A percentile compares a stretch with the other conserved stretches of the same genome.
Conservation (phyloP, 2,888 invertebrate genomes). For the Cantharis rufa region DNA sequence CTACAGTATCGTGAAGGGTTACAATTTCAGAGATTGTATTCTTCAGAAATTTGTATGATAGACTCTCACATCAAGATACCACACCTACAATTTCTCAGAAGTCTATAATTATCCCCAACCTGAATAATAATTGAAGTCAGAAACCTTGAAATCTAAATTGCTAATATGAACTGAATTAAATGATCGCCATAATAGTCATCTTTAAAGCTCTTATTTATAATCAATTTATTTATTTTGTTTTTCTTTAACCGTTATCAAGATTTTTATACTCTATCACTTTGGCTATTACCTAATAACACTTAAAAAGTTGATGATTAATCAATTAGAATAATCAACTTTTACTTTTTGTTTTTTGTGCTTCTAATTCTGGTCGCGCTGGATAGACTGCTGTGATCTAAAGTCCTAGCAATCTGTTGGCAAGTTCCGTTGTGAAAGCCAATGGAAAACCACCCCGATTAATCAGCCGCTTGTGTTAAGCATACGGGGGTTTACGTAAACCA, state of each 20-base stretch:
- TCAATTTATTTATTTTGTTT: neutral
- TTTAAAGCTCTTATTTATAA: neutral
- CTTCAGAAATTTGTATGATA: constrained; percentile 9
- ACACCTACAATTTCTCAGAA: constrained; percentile 24
- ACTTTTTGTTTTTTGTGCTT: neutral
- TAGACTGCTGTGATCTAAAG: too few relatives aligned
- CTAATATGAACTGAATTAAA: constrained; percentile 13
- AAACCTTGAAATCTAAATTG: constrained; percentile 29
- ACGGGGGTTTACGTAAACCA: too few relatives aligned
- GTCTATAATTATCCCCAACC: constrained; percentile 25
- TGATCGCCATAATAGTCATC: neutral
- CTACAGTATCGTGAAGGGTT: neutral
- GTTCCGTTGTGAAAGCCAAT: too few relatives aligned
- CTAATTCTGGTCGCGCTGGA: too few relatives aligned
- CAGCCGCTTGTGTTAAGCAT: too few relatives aligned
- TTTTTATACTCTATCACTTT: neutral
- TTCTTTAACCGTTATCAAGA: neutral
- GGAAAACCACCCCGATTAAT: too few relatives aligned
- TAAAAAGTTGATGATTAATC: neutral
- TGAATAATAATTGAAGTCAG: constrained; percentile 23
- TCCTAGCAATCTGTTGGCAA: too few relatives aligned
- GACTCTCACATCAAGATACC: constrained; percentile 15
- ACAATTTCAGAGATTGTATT: neutral
- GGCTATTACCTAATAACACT: neutral
- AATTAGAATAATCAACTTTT: neutral